Conservation (phyloP, 1,140 invertebrate genomes). For the Phymastichus coffea region DNA sequence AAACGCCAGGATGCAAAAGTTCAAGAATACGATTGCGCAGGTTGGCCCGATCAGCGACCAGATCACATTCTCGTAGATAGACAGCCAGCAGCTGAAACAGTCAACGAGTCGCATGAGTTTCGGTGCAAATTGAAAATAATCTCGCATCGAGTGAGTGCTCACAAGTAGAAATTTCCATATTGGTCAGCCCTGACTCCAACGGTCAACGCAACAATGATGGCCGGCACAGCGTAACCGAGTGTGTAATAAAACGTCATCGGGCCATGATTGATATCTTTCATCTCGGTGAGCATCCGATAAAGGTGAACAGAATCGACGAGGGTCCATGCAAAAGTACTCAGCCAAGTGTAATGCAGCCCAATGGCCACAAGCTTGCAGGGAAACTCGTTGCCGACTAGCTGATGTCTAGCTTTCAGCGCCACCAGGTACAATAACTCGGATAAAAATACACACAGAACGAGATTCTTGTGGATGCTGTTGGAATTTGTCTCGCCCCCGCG, state of each 20-base stretch:
- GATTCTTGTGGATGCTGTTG: constrained; percentile 92
- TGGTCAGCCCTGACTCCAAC: constrained; percentile 93
- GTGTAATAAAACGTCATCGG: constrained; percentile 93
- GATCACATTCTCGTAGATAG: constrained; percentile 85
- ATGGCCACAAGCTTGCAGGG: constrained; percentile 90
- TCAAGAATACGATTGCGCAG: constrained; percentile 72
- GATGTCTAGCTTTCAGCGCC: constrained; percentile 75
- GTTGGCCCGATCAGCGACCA: constrained; percentile 90
- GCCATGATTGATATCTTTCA: constrained; percentile 94
- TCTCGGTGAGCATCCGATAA: constrained; percentile 92
- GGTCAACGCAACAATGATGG: constrained; percentile 85
- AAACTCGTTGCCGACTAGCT: constrained; percentile 78
- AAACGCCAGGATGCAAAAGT: constrained; percentile 78
- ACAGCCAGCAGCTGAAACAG: constrained; percentile 87
- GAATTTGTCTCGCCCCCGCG: constrained; percentile 83
- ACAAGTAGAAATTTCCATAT: constrained; percentile 93
- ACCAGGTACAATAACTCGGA: constrained; percentile 84
- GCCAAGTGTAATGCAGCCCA: constrained; percentile 88
- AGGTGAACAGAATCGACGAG: constrained; percentile 90
- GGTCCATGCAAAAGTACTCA: constrained; percentile 87
- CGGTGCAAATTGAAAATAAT: background rate
- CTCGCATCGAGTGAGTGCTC: constrained; percentile 61
- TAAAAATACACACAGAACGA: constrained; percentile 85
- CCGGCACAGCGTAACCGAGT: constrained; percentile 92
- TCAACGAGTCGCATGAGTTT: constrained; percentile 23